A percentile compares a stretch with the other conserved stretches of the same genome.
Evolutionary conservation across 64 coral and sea anemone genomes (phyloP).

Genomic region (Trachythela sp.): DNA sequence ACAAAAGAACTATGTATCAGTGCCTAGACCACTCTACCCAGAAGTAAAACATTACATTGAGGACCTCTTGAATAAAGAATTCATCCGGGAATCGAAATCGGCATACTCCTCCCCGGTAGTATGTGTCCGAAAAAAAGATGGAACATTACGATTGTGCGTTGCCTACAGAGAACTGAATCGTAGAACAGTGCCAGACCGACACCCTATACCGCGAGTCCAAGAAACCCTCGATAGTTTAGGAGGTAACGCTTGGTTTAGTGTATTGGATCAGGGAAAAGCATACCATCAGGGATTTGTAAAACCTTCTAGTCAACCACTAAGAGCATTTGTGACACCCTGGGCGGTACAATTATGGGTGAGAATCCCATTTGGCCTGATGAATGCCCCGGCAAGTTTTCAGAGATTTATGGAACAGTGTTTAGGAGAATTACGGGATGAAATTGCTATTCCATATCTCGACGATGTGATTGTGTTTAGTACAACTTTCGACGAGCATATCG

Average conservation of each 20-base stretch:
- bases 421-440: background rate
- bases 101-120: background rate
- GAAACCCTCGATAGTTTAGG: background rate
- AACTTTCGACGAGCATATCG: background rate
- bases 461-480: slow-evolving; percentile 6
- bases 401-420: background rate
- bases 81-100: background rate
- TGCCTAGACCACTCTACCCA: background rate
- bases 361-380: background rate
- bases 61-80: background rate
- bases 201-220: slow-evolving; percentile 3
- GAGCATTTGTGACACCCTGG: background rate
- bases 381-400: background rate
- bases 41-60: background rate
- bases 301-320: background rate
- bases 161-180: background rate
- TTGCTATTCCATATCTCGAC: slow-evolving; percentile 16
- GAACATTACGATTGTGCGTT: background rate
- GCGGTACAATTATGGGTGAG: background rate
- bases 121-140: background rate
- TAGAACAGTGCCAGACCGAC: background rate
- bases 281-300: too few relatives aligned
- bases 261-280: slow-evolving; percentile 4
- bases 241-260: background rate
- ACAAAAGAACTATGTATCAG: slow-evolving; percentile 12